phyloP scores from a whole-genome alignment of 2,797 vertebrate species.

The Chrosomus eos region DNA sequence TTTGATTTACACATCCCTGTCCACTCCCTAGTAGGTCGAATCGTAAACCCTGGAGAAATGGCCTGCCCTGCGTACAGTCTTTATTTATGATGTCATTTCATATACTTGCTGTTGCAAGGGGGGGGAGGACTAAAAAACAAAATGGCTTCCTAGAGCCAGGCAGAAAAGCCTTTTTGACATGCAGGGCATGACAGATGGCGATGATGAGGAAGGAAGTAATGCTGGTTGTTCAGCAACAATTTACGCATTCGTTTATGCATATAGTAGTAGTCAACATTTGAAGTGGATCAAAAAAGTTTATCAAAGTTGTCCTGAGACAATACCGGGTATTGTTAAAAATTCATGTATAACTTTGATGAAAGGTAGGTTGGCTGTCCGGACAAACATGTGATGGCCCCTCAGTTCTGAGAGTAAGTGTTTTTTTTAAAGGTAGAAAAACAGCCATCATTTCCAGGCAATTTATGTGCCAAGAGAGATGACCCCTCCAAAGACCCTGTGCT shows the following conservation, averaged over 20 bases:
- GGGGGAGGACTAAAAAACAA: background rate
- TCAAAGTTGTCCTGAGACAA: too few relatives aligned
- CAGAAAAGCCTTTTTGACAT: background rate
- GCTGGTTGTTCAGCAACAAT: background rate
- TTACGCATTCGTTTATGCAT: background rate
- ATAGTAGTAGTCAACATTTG: too few relatives aligned
- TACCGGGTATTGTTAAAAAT: too few relatives aligned
- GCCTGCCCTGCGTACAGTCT: background rate
- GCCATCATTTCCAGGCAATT: too few relatives aligned
- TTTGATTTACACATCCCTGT: conserved; percentile 30
- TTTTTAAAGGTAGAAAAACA: too few relatives aligned
- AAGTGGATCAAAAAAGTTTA: too few relatives aligned
- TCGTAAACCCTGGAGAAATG: conserved; percentile 31
- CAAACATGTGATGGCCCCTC: too few relatives aligned
- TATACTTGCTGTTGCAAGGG: conserved; percentile 1
- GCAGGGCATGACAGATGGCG: background rate
- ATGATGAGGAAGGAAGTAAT: background rate
- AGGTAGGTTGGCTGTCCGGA: too few relatives aligned
- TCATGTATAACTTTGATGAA: too few relatives aligned
- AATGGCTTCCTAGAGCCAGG: background rate
- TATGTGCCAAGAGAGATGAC: too few relatives aligned
- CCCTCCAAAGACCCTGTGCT: too few relatives aligned
- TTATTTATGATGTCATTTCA: conserved; percentile 40
- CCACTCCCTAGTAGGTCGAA: conserved; percentile 4
- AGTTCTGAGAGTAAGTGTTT: too few relatives aligned